Evolutionary conservation across 2,888 invertebrate species (phyloP).

Genomic region (Himalopsyche tibetana): DNA sequence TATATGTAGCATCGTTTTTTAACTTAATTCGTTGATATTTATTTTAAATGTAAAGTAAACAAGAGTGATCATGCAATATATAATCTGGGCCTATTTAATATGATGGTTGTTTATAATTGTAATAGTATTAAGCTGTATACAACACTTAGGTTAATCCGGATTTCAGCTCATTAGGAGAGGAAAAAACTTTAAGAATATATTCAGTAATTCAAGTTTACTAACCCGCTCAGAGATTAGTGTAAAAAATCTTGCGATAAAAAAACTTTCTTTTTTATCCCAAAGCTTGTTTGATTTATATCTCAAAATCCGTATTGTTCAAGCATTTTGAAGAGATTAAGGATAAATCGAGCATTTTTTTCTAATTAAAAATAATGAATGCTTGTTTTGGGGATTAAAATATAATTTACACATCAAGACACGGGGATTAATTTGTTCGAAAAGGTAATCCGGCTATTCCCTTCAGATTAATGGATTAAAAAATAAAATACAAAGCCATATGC

Average conservation of each 20-base stretch:
- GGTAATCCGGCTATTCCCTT: constrained; percentile 38
- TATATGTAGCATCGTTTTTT: too few relatives aligned
- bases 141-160: constrained; percentile 11
- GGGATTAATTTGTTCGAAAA: constrained; percentile 50
- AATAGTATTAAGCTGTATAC: not conserved
- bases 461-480: constrained; percentile 34
- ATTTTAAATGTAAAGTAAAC: too few relatives aligned
- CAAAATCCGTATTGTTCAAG: constrained; percentile 15
- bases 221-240: constrained; percentile 26
- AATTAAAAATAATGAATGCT: constrained; percentile 37
- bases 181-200: not conserved
- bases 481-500: not conserved
- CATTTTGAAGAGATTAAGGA: constrained; percentile 22
- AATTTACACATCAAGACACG: constrained; percentile 57
- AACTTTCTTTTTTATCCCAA: constrained; percentile 28
- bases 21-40: too few relatives aligned
- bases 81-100: too few relatives aligned
- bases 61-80: too few relatives aligned
- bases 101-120: too few relatives aligned
- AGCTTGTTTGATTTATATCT: constrained; percentile 30
- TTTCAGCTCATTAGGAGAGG: constrained; percentile 2
- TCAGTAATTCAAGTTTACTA: constrained; percentile 15
- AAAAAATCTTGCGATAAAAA: constrained; percentile 25
- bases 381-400: constrained; percentile 54
- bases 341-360: constrained; percentile 23